Conservation (phyloP, 2,797 vertebrate species). For the Falco peregrinus region DNA sequence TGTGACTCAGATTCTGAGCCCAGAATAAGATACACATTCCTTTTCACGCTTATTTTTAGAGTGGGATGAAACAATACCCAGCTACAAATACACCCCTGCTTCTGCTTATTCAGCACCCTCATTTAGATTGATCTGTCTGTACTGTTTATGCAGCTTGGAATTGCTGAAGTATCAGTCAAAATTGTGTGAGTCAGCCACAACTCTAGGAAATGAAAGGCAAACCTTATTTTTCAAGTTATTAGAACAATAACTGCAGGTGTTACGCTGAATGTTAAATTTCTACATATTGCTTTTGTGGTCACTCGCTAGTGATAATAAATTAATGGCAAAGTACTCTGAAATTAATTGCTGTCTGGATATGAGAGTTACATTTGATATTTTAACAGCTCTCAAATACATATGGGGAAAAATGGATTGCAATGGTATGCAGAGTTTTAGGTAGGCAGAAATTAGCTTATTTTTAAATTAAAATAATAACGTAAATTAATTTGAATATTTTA, state of each 20-base stretch:
- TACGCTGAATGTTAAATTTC: not conserved
- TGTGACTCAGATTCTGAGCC: not conserved
- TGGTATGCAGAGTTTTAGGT: not conserved
- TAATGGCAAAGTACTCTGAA: not conserved
- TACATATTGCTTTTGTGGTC: not conserved
- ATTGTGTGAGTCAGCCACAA: conserved; percentile 28
- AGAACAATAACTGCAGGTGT: not conserved
- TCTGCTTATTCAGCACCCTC: conserved; percentile 49
- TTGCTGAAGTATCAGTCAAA: conserved; percentile 34
- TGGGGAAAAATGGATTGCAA: not conserved
- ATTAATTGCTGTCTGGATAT: not conserved
- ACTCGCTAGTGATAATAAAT: not conserved
- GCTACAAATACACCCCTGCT: not conserved
- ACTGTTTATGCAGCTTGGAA: conserved; percentile 27
- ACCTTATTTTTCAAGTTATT: conserved; percentile 1
- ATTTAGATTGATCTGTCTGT: conserved; percentile 7
- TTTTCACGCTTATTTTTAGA: conserved; percentile 48
- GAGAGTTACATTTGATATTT: not conserved
- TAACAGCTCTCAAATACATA: not conserved
- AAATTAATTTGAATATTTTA: not conserved
- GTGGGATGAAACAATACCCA: conserved; percentile 1
- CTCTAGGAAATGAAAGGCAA: conserved; percentile 16
- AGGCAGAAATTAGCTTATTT: not conserved
- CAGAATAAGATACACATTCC: not conserved
- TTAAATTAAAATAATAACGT: not conserved